Conservation (phyloP, 2,113 vertebrate species). For the Circaetus cinerascens region DNA sequence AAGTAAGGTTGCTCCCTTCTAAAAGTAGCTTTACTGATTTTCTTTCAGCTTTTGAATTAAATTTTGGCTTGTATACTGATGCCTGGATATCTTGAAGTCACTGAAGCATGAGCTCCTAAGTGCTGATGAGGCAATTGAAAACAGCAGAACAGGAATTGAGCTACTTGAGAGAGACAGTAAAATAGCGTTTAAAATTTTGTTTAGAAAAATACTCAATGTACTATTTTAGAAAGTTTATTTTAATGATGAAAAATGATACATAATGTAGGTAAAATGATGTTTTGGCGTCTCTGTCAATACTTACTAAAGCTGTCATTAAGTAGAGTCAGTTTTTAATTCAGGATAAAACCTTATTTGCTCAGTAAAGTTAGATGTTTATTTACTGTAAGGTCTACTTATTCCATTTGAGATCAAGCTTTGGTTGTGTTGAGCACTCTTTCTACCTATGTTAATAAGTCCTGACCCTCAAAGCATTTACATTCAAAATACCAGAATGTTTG, state of each 20-base stretch:
- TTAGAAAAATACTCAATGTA: not conserved
- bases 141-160: slow-evolving; percentile 30
- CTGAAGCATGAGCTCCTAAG: slow-evolving; percentile 47
- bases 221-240: not conserved
- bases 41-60: slow-evolving; percentile 48
- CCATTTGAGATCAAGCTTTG: not conserved
- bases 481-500: not conserved
- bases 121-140: slow-evolving; percentile 49
- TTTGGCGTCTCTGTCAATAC: not conserved
- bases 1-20: not conserved
- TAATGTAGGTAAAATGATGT: not conserved
- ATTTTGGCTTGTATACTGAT: slow-evolving; percentile 23
- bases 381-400: not conserved
- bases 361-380: not conserved
- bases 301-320: not conserved
- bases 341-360: not conserved
- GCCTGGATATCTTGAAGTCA: slow-evolving; percentile 36
- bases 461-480: not conserved
- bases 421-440: not conserved
- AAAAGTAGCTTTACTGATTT: slow-evolving; percentile 19
- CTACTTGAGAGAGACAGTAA: slow-evolving; percentile 51
- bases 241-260: not conserved
- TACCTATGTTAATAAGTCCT: not conserved
- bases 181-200: not conserved
- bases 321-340: not conserved